phyloP scores from a whole-genome alignment of 2,797 vertebrate genomes.

The Molothrus ater region DNA sequence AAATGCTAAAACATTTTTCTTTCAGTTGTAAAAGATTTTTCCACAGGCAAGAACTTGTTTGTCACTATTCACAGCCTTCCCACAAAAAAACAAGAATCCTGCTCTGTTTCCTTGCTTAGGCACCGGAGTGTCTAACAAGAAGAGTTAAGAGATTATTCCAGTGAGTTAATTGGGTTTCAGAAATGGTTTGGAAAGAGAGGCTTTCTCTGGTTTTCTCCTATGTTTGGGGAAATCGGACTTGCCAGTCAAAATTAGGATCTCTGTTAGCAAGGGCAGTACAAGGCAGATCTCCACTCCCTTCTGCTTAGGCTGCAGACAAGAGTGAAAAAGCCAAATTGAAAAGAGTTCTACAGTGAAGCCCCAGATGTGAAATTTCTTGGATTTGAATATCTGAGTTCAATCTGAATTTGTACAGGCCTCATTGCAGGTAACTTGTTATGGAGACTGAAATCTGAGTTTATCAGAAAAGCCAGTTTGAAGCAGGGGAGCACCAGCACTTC shows the following conservation, averaged over 20 bases:
- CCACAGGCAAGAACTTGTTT: conserved; percentile 48
- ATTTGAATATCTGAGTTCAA: background rate
- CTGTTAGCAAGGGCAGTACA: background rate
- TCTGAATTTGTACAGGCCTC: background rate
- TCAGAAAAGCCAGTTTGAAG: background rate
- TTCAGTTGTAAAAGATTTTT: conserved; percentile 29
- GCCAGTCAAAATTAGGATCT: conserved; percentile 21
- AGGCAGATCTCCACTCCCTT: background rate
- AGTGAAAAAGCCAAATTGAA: background rate
- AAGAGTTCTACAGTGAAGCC: background rate
- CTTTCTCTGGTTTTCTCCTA: background rate
- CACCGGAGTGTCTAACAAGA: background rate
- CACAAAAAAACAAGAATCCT: background rate
- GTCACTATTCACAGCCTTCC: conserved; percentile 13
- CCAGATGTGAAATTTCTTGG: background rate
- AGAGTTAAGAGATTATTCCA: background rate
- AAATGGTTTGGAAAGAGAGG: background rate
- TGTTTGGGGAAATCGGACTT: background rate
- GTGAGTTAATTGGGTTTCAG: background rate
- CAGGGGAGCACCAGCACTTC: background rate
- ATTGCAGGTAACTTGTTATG: background rate
- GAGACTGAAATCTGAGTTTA: background rate
- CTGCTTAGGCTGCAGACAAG: background rate
- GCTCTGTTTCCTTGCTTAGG: background rate
- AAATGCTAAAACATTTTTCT: conserved; percentile 59